Evolutionary conservation across 37 sponge, comb jelly and placozoan genomes (phyloP).

Genomic region (Axinella damicornis): DNA sequence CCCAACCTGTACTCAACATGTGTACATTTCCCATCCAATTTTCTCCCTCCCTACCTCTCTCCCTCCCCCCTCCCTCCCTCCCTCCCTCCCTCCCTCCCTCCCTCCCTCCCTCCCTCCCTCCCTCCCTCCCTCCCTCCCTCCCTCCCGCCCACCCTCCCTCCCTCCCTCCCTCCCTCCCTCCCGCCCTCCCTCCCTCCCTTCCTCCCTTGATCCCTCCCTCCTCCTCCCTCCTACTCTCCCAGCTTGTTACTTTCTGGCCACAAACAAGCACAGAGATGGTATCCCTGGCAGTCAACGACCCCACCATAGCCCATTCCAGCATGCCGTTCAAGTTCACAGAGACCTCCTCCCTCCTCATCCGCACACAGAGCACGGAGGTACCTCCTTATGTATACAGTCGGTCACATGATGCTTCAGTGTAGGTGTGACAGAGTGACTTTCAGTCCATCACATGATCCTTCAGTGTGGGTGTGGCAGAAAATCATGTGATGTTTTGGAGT

Average conservation of each 20-base stretch:
- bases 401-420: neutral
- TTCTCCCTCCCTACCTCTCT: too few species aligned
- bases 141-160: neutral
- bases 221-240: neutral
- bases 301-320: neutral
- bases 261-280: slow-evolving; percentile 1
- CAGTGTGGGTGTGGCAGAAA: too few species aligned
- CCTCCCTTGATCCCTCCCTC: neutral
- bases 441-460: too few species aligned
- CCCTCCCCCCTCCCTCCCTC: too few species aligned
- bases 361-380: neutral
- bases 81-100: too few species aligned
- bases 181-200: neutral
- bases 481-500: too few species aligned
- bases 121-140: neutral
- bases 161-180: neutral
- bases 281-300: slow-evolving; percentile 8
- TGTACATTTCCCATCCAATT: neutral
- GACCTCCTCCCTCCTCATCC: slow-evolving; percentile 33
- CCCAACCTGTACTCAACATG: too few species aligned
- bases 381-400: neutral
- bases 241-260: slow-evolving; percentile 67
- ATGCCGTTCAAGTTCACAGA: slow-evolving; percentile 46
- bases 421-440: too few species aligned
- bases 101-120: neutral